phyloP scores from a whole-genome alignment of 2,888 invertebrate genomes.

The Beris chalybata region DNA sequence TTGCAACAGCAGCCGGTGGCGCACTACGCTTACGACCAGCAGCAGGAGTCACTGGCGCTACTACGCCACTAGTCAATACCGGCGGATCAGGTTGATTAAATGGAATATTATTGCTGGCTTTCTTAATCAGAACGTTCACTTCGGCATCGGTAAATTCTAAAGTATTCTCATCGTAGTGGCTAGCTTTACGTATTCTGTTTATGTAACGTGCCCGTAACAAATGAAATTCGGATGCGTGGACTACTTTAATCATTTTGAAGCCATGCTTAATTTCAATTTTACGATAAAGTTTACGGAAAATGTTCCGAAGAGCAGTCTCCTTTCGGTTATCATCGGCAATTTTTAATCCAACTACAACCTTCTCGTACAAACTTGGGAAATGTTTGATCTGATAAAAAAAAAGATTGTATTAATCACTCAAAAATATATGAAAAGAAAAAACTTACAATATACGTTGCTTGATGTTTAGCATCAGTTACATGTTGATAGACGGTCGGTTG shows the following conservation, averaged over 20 bases:
- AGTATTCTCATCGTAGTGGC: constrained; percentile 34
- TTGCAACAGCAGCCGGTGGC: background rate
- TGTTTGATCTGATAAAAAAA: constrained; percentile 33
- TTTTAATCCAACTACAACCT: background rate
- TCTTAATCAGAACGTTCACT: constrained; percentile 32
- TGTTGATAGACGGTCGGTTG: constrained; percentile 23
- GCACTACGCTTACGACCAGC: constrained; percentile 12
- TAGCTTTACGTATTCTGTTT: constrained; percentile 13
- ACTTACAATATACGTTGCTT: constrained; percentile 34
- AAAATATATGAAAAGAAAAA: background rate
- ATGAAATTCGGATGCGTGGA: constrained; percentile 34
- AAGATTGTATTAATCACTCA: background rate
- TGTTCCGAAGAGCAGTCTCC: constrained; percentile 19
- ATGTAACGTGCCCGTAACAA: constrained; percentile 19
- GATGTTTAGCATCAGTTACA: constrained; percentile 25
- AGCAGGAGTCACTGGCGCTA: background rate
- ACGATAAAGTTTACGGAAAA: constrained; percentile 38
- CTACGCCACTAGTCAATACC: background rate
- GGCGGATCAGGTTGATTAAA: constrained; percentile 36
- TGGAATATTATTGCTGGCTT: constrained; percentile 32
- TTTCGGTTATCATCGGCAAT: background rate
- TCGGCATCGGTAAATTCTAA: constrained; percentile 26
- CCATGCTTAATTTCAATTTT: constrained; percentile 37
- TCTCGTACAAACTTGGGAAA: constrained; percentile 33
- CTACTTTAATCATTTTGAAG: constrained; percentile 22